Percentiles rank a stretch among this genome's conserved stretches.
Conservation (phyloP, 1,140 invertebrate species). For the Bradynema listronoti region DNA sequence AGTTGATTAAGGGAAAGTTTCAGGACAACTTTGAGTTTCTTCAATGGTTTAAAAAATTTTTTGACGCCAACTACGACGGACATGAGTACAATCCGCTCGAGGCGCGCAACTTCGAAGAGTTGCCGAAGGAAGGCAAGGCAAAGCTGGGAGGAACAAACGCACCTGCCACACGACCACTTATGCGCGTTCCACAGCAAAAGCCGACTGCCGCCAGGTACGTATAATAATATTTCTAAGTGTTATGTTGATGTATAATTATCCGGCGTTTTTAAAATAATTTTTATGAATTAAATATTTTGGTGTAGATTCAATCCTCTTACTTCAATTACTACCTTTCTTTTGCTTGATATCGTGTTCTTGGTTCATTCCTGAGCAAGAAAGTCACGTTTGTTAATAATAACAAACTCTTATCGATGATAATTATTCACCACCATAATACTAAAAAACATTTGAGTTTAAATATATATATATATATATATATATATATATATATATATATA, state of each 20-base stretch:
- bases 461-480: no score
- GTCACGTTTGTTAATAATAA: no score
- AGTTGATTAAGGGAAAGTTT: conserved; percentile 77
- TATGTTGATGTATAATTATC: not conserved
- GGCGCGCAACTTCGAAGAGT: conserved; percentile 74
- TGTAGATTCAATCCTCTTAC: no score
- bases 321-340: no score
- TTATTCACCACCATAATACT: no score
- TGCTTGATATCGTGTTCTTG: no score
- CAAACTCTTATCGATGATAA: no score
- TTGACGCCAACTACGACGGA: conserved; percentile 97
- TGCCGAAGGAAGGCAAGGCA: conserved; percentile 52
- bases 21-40: conserved; percentile 96
- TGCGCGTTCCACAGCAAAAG: conserved; percentile 21
- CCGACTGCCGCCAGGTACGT: conserved; percentile 3
- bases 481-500: no score
- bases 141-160: conserved; percentile 34
- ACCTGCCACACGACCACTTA: conserved; percentile 2
- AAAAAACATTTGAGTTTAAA: no score
- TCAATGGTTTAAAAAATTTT: conserved; percentile 99
- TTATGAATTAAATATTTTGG: no score
- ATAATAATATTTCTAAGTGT: conserved; percentile 1
- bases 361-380: no score
- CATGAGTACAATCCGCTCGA: conserved; percentile 66
- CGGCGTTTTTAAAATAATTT: no score